These are phyloP conservation scores for Camptogramma bilineatum DNA, from an alignment of 2,888 invertebrate genomes.

Conservation along the genomic window DNA sequence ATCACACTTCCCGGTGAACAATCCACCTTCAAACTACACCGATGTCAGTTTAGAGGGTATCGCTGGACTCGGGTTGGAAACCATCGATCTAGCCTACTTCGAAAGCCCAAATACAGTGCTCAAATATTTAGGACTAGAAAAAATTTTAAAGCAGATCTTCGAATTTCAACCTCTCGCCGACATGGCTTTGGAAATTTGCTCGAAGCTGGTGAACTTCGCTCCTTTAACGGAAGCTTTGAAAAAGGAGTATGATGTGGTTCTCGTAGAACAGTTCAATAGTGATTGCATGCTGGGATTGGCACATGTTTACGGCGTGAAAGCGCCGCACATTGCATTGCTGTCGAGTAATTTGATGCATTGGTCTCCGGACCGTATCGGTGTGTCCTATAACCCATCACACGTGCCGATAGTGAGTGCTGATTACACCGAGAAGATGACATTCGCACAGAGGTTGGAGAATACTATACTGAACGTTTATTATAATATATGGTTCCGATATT, in stretches of 20 bases:
- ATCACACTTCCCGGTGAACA: slow-evolving; percentile 83
- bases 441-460: slow-evolving; percentile 78
- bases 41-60: slow-evolving; percentile 76
- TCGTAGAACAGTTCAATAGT: slow-evolving; percentile 87
- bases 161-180: slow-evolving; percentile 64
- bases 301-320: slow-evolving; percentile 78
- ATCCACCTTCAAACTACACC: slow-evolving; percentile 76
- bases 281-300: slow-evolving; percentile 87
- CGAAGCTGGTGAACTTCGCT: slow-evolving; percentile 67
- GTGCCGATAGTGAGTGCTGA: slow-evolving; percentile 82
- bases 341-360: slow-evolving; percentile 86
- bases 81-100: slow-evolving; percentile 60
- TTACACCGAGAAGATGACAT: slow-evolving; percentile 77
- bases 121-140: slow-evolving; percentile 57
- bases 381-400: slow-evolving; percentile 80
- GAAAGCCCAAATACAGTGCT: slow-evolving; percentile 57
- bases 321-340: slow-evolving; percentile 84
- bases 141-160: slow-evolving; percentile 55
- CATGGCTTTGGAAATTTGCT: slow-evolving; percentile 69
- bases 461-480: slow-evolving; percentile 59
- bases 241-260: slow-evolving; percentile 86
- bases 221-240: slow-evolving; percentile 67
- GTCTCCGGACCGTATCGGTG: slow-evolving; percentile 74
- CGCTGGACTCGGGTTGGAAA: slow-evolving; percentile 65
- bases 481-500: slow-evolving; percentile 66